Evolutionary conservation across 1,140 invertebrate genomes (phyloP).

Genomic region (Drosophila miranda): DNA sequence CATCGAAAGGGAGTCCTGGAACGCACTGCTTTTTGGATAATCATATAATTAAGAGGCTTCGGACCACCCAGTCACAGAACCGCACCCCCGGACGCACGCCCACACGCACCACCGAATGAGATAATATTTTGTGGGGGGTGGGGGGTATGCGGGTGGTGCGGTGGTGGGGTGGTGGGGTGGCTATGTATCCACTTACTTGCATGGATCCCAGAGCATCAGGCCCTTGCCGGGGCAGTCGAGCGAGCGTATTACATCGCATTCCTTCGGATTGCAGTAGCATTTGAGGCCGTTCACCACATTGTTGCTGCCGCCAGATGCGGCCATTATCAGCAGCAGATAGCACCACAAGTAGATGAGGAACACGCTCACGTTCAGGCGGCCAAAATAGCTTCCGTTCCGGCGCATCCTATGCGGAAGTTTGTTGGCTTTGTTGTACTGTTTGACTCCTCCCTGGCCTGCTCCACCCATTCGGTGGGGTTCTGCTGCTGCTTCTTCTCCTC

Average conservation of each 20-base stretch:
- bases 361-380: conserved; percentile 75
- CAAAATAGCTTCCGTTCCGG: conserved; percentile 76
- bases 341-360: conserved; percentile 81
- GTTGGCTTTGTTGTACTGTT: conserved; percentile 58
- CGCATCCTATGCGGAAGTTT: conserved; percentile 74
- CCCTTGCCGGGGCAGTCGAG: conserved; percentile 84
- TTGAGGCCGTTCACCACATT: conserved; percentile 80
- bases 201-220: conserved; percentile 84
- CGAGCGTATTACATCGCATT: conserved; percentile 84
- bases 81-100: too few relatives aligned
- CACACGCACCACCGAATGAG: too few relatives aligned
- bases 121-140: background rate
- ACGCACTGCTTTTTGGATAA: too few relatives aligned
- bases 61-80: too few relatives aligned
- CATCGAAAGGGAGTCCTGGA: too few relatives aligned
- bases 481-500: conserved; percentile 2
- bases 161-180: background rate
- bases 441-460: background rate
- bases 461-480: background rate
- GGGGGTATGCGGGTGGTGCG: background rate
- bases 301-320: conserved; percentile 73
- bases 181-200: conserved; percentile 82
- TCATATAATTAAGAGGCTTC: too few relatives aligned
- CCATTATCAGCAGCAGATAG: conserved; percentile 79
- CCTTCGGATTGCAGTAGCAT: conserved; percentile 84